Conservation (phyloP, 2,797 vertebrate genomes). For the Coregonus ussuriensis region DNA sequence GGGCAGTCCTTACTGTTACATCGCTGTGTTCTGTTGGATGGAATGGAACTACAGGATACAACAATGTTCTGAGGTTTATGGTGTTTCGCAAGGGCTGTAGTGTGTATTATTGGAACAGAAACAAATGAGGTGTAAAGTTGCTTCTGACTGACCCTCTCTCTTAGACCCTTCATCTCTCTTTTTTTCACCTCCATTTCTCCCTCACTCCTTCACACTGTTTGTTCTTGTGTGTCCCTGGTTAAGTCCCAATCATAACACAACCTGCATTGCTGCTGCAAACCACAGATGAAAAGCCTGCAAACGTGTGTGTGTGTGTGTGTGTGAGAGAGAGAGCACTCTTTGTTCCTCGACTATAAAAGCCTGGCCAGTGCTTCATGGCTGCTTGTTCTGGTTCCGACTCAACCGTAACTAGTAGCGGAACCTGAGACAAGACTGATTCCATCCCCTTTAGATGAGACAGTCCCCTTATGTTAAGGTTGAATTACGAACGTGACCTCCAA, state of each 20-base stretch:
- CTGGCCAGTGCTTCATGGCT: not conserved
- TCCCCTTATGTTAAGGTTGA: not conserved
- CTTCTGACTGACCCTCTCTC: not conserved
- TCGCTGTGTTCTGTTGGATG: not conserved
- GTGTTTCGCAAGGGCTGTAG: not conserved
- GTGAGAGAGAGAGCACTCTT: not conserved
- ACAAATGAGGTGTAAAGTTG: not conserved
- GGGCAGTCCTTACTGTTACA: conserved; percentile 36
- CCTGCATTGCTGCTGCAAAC: not conserved
- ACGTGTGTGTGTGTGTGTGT: not conserved
- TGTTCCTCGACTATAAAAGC: not conserved
- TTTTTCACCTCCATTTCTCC: not conserved
- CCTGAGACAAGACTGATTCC: not conserved
- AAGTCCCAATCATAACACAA: not conserved
- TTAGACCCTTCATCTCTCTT: not conserved
- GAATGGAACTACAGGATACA: not conserved
- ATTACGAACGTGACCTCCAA: no score
- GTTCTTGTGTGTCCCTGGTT: not conserved
- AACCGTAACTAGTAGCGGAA: conserved; percentile 19
- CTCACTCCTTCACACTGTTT: not conserved
- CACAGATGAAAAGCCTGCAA: conserved; percentile 11
- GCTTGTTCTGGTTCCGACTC: not conserved
- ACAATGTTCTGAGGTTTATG: not conserved
- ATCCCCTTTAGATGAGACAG: not conserved
- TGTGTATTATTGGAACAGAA: not conserved